Evolutionary conservation across 2,113 vertebrate species (phyloP).

Genomic region (Hyperopisus bebe): DNA sequence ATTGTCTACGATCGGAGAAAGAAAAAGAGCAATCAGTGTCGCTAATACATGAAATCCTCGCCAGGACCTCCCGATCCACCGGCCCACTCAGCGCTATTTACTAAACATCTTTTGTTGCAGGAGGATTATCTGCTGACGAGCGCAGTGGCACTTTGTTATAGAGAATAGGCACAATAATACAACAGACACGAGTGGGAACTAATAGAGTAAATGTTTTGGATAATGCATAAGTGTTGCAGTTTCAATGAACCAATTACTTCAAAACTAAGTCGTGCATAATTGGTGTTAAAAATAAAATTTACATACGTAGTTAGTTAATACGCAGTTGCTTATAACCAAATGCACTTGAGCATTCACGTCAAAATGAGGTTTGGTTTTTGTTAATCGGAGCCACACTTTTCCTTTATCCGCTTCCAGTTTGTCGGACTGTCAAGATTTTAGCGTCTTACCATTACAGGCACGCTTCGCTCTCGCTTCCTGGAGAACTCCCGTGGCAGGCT

Average conservation of each 20-base stretch:
- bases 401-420: not conserved
- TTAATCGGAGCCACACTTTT: not conserved
- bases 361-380: not conserved
- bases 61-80: conserved; percentile 28
- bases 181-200: not conserved
- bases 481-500: conserved; percentile 26
- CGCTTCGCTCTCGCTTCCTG: conserved; percentile 30
- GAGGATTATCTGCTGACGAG: conserved; percentile 56
- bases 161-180: conserved; percentile 38
- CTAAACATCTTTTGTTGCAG: conserved; percentile 61
- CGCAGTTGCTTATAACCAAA: not conserved
- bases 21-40: conserved; percentile 25
- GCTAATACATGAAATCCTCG: conserved; percentile 22
- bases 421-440: not conserved
- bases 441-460: conserved; percentile 43
- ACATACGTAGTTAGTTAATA: not conserved
- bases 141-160: conserved; percentile 45
- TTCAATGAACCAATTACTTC: not conserved
- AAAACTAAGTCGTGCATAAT: not conserved
- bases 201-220: conserved; percentile 1
- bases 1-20: not conserved
- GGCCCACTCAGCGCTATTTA: conserved; percentile 57
- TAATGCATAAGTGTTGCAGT: conserved; percentile 10
- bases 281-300: not conserved
- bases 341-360: not conserved